Evolutionary conservation across 1,140 invertebrate genomes (phyloP), one percentile per base, ranked within the genome.

Genomic region (Drosophila setifemur): DNA sequence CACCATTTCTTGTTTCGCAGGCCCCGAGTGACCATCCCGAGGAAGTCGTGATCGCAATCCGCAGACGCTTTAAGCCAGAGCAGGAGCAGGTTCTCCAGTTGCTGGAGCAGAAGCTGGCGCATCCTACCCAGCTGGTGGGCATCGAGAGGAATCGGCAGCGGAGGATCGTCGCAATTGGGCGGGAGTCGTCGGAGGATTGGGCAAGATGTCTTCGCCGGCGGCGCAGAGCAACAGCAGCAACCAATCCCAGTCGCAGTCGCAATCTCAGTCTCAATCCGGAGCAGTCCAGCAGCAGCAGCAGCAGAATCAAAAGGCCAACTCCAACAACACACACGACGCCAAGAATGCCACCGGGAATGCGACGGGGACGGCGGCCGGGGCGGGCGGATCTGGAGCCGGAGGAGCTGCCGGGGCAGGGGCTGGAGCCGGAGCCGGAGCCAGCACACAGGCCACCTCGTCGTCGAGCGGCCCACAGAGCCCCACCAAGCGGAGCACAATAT

Each of bases 401-500:
- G 33, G 50, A 39, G 48, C 44, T 31, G 49, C 33, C 16, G 55
- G 49, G 31, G 35, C 71, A 48, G 43, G 21, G 71, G 64, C 21
- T 6, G 61, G 42, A 6, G 33, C 61, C 28, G 57, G 31, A 14
- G 19, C 52, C 1, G 31, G 25, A 1, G 48, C 60, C 33, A 23
- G 53, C 8, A 42, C 33, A 16, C 16, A 40, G 33, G 48, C 60
- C 33, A 23, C 48, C 8, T 37, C 33, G 8, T 37, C 45, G 33
- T 54, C 40, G 4, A 47, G 67, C 53, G 49, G 50, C 12, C 83
- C 74, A 58, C 71, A 82, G 58, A 89, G 87, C 35, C 87, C 87
- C 6, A 89, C 86, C 50, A 89, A 89, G 49, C 87, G 82, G 23
- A 83, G 61, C 70, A 73, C 87, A 74, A 67, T 89, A 63, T 89